A percentile compares a stretch with the other conserved stretches of the same genome.
These are phyloP conservation scores for Brienomyrus brachyistius DNA, from an alignment of 2,113 vertebrate genomes.

Conservation along the genomic window DNA sequence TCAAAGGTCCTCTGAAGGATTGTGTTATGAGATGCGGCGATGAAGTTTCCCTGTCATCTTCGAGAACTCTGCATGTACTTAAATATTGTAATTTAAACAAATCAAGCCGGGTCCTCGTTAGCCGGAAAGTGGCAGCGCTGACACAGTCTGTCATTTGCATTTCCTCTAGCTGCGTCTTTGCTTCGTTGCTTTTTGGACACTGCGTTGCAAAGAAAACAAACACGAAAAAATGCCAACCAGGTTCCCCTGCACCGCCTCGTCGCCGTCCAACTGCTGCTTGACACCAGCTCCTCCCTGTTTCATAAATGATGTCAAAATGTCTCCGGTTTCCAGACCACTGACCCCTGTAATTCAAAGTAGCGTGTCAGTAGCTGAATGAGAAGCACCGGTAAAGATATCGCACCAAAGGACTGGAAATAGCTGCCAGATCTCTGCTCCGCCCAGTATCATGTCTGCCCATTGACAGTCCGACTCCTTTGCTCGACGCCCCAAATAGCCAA, in stretches of 20 bases:
- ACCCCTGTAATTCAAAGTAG: not conserved
- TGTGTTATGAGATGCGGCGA: not conserved
- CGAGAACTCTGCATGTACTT: not conserved
- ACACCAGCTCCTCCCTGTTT: not conserved
- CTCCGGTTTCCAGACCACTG: not conserved
- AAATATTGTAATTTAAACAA: conserved; percentile 6
- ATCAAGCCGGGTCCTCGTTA: not conserved
- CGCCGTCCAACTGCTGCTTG: not conserved
- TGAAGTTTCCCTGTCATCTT: not conserved
- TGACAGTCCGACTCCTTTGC: not conserved
- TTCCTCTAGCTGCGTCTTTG: not conserved
- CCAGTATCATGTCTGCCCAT: not conserved
- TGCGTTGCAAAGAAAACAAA: not conserved
- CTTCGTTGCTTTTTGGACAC: not conserved
- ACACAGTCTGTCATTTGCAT: not conserved
- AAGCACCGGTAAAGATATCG: not conserved
- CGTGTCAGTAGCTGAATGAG: not conserved
- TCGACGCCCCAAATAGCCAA: not conserved
- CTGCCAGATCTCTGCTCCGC: not conserved
- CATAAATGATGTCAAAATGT: conserved; percentile 9
- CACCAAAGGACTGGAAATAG: not conserved
- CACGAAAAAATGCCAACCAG: not conserved
- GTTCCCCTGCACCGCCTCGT: not conserved
- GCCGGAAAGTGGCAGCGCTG: not conserved
- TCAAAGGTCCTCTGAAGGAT: not conserved